phyloP scores from a whole-genome alignment of 2,797 vertebrate genomes.

The Eupleurogrammus muticus region DNA sequence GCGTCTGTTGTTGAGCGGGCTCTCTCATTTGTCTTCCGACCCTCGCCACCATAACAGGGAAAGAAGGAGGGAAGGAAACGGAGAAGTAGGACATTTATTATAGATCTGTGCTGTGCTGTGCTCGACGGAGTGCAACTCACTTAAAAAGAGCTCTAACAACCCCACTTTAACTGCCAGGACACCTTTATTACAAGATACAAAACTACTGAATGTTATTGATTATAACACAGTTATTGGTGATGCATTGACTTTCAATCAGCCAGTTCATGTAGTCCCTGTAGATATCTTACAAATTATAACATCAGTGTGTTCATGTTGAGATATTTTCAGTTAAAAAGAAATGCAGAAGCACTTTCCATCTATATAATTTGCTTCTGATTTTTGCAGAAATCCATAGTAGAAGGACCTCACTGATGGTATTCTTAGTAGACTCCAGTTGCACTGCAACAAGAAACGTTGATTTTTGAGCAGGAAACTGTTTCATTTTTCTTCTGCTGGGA shows the following conservation, averaged over 20 bases:
- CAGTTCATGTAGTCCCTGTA: neutral
- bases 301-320: neutral
- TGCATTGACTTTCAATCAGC: neutral
- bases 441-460: slow-evolving; percentile 15
- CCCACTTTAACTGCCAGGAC: slow-evolving; percentile 17
- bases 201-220: slow-evolving; percentile 23
- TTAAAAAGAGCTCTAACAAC: slow-evolving; percentile 28
- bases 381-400: slow-evolving; percentile 11
- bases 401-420: slow-evolving; percentile 3
- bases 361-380: slow-evolving; percentile 11
- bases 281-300: neutral
- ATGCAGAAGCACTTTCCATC: neutral
- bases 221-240: slow-evolving; percentile 20
- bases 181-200: slow-evolving; percentile 31
- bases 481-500: neutral
- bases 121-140: slow-evolving; percentile 24
- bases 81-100: slow-evolving; percentile 42
- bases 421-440: slow-evolving; percentile 16
- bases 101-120: slow-evolving; percentile 2
- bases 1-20: slow-evolving; percentile 51
- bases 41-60: neutral
- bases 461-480: neutral
- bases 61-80: slow-evolving; percentile 28
- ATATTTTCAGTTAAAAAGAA: slow-evolving; percentile 7
- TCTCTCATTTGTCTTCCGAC: slow-evolving; percentile 47